phyloP scores from a whole-genome alignment of 2,888 invertebrate species.

The Cataglyphis cursor region DNA sequence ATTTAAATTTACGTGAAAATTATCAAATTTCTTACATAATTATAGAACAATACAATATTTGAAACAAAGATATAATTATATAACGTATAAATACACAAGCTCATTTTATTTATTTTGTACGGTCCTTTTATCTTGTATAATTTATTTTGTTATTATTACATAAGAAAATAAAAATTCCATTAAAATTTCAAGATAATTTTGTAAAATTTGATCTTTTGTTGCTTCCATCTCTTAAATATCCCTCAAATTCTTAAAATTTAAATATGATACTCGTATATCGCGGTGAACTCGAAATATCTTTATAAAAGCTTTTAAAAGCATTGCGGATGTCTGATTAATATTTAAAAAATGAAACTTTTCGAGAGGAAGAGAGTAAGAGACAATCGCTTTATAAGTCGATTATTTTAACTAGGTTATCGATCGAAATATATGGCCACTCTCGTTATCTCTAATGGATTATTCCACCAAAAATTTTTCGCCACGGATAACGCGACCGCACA shows the following conservation, averaged over 20 bases:
- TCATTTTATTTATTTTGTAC: not conserved
- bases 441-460: not conserved
- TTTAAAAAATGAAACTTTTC: not conserved
- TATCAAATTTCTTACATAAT: not conserved
- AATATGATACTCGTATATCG: not conserved
- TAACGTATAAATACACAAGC: not conserved
- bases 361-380: not conserved
- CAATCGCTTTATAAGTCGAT: not conserved
- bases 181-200: not conserved
- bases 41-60: not conserved
- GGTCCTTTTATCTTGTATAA: not conserved
- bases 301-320: slow-evolving; percentile 34
- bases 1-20: not conserved
- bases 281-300: not conserved
- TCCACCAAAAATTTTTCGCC: not conserved
- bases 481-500: not conserved
- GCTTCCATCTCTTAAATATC: not conserved
- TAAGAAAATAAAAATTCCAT: not conserved
- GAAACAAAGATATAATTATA: not conserved
- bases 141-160: not conserved
- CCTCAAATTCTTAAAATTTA: not conserved
- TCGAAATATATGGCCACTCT: not conserved
- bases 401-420: not conserved
- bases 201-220: not conserved
- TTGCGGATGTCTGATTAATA: not conserved